Percentiles rank a stretch among this genome's conserved stretches.
phyloP scores from a whole-genome alignment of 2,888 invertebrate species.

The Chalcosyrphus nemorum region DNA sequence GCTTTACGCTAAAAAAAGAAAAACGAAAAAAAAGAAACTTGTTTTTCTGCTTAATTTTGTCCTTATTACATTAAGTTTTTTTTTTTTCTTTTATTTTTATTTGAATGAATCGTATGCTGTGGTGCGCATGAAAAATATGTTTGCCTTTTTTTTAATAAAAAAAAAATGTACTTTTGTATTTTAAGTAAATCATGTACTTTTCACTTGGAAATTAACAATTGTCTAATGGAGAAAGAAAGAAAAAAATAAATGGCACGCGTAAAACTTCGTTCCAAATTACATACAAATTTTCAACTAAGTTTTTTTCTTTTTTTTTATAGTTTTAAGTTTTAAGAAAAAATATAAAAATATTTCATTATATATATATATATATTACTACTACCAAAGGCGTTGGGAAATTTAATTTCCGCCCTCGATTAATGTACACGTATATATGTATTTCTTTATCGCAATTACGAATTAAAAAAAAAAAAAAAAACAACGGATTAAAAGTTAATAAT shows the following conservation, averaged over 20 bases:
- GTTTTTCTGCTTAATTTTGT: slow-evolving; percentile 58
- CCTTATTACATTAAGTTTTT: slow-evolving; percentile 56
- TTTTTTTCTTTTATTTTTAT: too few relatives aligned
- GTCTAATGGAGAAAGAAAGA: too few relatives aligned
- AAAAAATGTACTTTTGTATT: slow-evolving; percentile 1
- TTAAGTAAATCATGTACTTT: slow-evolving; percentile 54
- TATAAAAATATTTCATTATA: slow-evolving; percentile 57
- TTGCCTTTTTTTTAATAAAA: slow-evolving; percentile 25
- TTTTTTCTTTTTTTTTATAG: neutral
- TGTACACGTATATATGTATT: slow-evolving; percentile 49
- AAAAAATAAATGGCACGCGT: slow-evolving; percentile 62
- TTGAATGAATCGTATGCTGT: slow-evolving; percentile 37
- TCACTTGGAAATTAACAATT: slow-evolving; percentile 58
- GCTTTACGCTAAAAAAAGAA: slow-evolving; percentile 54
- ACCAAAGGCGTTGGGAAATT: slow-evolving; percentile 56
- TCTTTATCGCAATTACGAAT: slow-evolving; percentile 28
- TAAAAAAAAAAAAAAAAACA: slow-evolving; percentile 42
- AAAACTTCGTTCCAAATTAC: slow-evolving; percentile 50
- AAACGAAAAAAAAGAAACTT: too few relatives aligned
- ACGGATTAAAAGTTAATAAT: slow-evolving; percentile 37
- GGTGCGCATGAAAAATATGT: slow-evolving; percentile 43
- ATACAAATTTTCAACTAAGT: slow-evolving; percentile 24
- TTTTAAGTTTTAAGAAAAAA: slow-evolving; percentile 46
- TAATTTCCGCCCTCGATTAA: slow-evolving; percentile 58
- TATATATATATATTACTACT: too few relatives aligned